phyloP scores from a whole-genome alignment of 2,888 invertebrate species.

The Apotomis capreana region DNA sequence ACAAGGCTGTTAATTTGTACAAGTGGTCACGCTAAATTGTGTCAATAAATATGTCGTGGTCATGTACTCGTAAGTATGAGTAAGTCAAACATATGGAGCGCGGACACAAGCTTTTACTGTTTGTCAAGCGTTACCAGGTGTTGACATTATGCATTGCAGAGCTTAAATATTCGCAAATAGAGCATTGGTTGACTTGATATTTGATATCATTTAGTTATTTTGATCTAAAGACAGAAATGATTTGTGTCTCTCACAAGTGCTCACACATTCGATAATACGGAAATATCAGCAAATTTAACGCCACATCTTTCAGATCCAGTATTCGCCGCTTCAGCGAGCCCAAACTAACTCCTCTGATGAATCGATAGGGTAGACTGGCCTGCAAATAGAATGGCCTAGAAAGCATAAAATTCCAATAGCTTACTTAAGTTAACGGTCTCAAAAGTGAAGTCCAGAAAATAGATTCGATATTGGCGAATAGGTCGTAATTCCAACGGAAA shows the following conservation, averaged over 20 bases:
- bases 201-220: too few relatives aligned
- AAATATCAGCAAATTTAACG: conserved; percentile 12
- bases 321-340: conserved; percentile 42
- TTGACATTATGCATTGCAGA: conserved; percentile 7
- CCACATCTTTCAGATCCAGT: conserved; percentile 39
- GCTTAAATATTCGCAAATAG: too few relatives aligned
- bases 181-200: too few relatives aligned
- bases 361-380: conserved; percentile 36
- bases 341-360: conserved; percentile 39
- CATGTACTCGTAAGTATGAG: neutral
- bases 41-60: conserved; percentile 36
- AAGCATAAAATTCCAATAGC: conserved; percentile 37
- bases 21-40: conserved; percentile 32
- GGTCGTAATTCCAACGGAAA: neutral
- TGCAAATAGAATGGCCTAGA: conserved; percentile 27
- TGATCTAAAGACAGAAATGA: too few relatives aligned
- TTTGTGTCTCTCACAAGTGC: too few relatives aligned
- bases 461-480: conserved; percentile 24
- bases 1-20: conserved; percentile 58
- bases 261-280: neutral
- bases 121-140: neutral
- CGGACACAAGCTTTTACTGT: neutral
- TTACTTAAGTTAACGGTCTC: conserved; percentile 27
- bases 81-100: conserved; percentile 1
- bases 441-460: conserved; percentile 20